phyloP scores from a whole-genome alignment of 2,888 invertebrate species.

The Emmelina monodactyla region DNA sequence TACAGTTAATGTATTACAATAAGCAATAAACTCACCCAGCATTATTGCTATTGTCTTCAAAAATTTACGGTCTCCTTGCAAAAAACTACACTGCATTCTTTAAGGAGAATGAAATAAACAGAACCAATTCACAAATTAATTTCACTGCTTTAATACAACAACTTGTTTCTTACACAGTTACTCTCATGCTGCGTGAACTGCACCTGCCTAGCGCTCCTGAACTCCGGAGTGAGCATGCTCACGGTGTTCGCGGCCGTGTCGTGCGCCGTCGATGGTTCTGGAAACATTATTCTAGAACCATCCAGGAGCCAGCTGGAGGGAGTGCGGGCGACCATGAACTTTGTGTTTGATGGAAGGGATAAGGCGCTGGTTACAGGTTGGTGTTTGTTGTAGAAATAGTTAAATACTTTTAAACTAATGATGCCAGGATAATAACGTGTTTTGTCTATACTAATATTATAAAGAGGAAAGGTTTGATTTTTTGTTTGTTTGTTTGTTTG shows the following conservation, averaged over 20 bases:
- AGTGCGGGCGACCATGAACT: constrained; percentile 71
- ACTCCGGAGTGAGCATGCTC: constrained; percentile 85
- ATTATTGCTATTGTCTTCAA: too few relatives aligned
- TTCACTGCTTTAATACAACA: constrained; percentile 5
- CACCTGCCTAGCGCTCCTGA: constrained; percentile 80
- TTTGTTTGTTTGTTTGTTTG: too few relatives aligned
- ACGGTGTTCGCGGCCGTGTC: constrained; percentile 81
- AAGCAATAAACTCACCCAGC: too few relatives aligned
- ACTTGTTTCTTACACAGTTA: constrained; percentile 67
- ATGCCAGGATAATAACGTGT: too few relatives aligned
- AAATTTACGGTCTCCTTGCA: too few relatives aligned
- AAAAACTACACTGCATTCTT: too few relatives aligned
- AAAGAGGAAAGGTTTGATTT: too few relatives aligned
- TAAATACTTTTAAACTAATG: too few relatives aligned
- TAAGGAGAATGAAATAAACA: too few relatives aligned
- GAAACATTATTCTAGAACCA: constrained; percentile 72
- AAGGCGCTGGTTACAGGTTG: constrained; percentile 38
- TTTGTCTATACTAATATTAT: too few relatives aligned
- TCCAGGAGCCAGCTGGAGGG: constrained; percentile 48
- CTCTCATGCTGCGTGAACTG: constrained; percentile 85
- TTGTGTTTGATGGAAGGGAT: constrained; percentile 73
- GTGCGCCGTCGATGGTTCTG: constrained; percentile 72
- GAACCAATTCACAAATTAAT: too few relatives aligned
- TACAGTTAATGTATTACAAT: too few relatives aligned
- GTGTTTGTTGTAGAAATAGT: constrained; percentile 5